Conservation (phyloP, 2,113 vertebrate species). For the Microcebus tavaratra region DNA sequence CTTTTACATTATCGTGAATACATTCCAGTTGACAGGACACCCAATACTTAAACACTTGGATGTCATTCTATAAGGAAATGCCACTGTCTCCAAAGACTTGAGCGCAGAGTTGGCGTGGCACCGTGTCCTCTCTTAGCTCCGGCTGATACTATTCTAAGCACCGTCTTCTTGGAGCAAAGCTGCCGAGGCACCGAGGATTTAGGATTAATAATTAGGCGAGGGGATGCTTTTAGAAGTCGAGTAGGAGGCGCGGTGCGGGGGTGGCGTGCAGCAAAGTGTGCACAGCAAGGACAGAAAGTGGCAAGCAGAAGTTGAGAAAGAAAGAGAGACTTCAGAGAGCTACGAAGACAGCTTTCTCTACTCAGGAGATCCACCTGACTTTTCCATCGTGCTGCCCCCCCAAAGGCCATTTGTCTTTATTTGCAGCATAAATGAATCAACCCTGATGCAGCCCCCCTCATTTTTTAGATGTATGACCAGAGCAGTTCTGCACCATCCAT, state of each 20-base stretch:
- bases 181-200: conserved; percentile 17
- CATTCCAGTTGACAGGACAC: background rate
- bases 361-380: background rate
- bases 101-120: fast-evolving
- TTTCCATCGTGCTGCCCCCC: background rate
- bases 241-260: conserved; percentile 66
- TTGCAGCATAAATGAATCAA: background rate
- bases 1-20: background rate
- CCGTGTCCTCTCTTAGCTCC: conserved; percentile 33
- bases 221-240: conserved; percentile 73
- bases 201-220: conserved; percentile 73
- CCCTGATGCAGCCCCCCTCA: background rate
- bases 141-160: conserved; percentile 39
- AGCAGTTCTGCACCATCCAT: background rate
- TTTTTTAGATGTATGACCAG: background rate
- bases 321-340: background rate
- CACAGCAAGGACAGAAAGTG: background rate
- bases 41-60: background rate
- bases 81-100: background rate
- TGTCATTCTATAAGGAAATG: background rate
- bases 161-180: conserved; percentile 49
- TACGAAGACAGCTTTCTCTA: background rate
- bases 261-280: conserved; percentile 7
- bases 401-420: conserved; percentile 18
- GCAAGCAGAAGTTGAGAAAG: conserved; percentile 36